phyloP scores from a whole-genome alignment of 2,888 invertebrate species.

The Aporophyla nigra region DNA sequence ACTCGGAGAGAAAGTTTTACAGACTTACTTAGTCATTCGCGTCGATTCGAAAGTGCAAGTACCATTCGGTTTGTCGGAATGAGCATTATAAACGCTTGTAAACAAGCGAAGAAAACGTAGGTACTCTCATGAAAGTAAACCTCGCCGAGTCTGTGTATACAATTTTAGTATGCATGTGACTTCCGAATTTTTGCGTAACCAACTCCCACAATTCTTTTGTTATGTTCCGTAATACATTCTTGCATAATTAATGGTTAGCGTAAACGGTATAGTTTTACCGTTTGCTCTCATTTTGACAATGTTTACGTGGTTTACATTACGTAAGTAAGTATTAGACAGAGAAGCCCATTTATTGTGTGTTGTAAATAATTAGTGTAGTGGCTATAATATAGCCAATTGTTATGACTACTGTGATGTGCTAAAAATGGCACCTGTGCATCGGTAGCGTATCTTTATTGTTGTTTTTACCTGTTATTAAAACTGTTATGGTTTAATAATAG shows the following conservation, averaged over 20 bases:
- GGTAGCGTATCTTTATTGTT: background rate
- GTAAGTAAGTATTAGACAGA: slow-evolving; percentile 45
- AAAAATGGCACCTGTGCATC: slow-evolving; percentile 25
- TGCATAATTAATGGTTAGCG: slow-evolving; percentile 62
- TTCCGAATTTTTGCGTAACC: slow-evolving; percentile 68
- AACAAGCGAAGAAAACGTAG: slow-evolving; percentile 51
- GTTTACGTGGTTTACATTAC: slow-evolving; percentile 56
- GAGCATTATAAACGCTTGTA: slow-evolving; percentile 61
- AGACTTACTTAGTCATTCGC: slow-evolving; percentile 76
- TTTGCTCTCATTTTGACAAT: slow-evolving; percentile 60
- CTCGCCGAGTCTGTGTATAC: background rate
- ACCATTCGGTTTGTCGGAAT: slow-evolving; percentile 67
- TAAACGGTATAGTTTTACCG: slow-evolving; percentile 59
- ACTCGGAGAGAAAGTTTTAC: slow-evolving; percentile 79
- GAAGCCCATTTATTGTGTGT: slow-evolving; percentile 15
- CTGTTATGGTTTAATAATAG: slow-evolving; percentile 11
- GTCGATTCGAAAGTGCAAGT: slow-evolving; percentile 87
- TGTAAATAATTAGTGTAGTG: slow-evolving; percentile 29
- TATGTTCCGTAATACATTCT: slow-evolving; percentile 61
- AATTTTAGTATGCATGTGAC: slow-evolving; percentile 39
- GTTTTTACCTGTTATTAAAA: slow-evolving; percentile 24
- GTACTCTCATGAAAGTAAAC: slow-evolving; percentile 34
- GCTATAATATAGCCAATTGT: slow-evolving; percentile 10
- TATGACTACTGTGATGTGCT: slow-evolving; percentile 21
- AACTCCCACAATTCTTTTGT: slow-evolving; percentile 64